Conservation (phyloP, 2,888 invertebrate genomes). For the Ditylenchus weischeri region DNA sequence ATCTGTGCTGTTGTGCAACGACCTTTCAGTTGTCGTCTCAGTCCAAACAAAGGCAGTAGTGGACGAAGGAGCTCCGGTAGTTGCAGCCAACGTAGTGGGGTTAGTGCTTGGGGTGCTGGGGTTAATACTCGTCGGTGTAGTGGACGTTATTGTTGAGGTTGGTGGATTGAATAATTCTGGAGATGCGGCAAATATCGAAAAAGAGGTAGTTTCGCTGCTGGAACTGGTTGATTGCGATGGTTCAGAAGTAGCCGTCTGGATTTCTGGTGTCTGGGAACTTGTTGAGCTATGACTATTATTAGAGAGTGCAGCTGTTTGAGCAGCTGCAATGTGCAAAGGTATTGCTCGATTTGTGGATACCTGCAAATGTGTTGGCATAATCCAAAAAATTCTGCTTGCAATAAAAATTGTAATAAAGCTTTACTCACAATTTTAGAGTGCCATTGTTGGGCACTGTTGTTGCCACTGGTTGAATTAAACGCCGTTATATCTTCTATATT, state of each 20-base stretch:
- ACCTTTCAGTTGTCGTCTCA: not conserved
- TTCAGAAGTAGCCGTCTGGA: not conserved
- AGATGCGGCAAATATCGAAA: slow-evolving; percentile 2
- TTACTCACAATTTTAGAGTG: slow-evolving; percentile 26
- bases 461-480: slow-evolving; percentile 15
- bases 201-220: slow-evolving; percentile 1
- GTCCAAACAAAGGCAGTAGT: not conserved
- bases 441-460: slow-evolving; percentile 21
- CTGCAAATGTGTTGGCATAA: not conserved
- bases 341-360: slow-evolving; percentile 14
- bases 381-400: not conserved
- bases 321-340: slow-evolving; percentile 7
- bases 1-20: slow-evolving; percentile 3
- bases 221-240: not conserved
- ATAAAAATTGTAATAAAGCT: no score
- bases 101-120: not conserved
- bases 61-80: not conserved
- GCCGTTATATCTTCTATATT: slow-evolving; percentile 10
- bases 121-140: slow-evolving; percentile 23
- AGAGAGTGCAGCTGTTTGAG: no score
- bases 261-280: no score
- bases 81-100: not conserved
- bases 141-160: slow-evolving; percentile 4
- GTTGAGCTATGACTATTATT: no score
- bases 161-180: slow-evolving; percentile 10